phyloP scores from a whole-genome alignment of 2,113 vertebrate species.

The Indicator maculatus region DNA sequence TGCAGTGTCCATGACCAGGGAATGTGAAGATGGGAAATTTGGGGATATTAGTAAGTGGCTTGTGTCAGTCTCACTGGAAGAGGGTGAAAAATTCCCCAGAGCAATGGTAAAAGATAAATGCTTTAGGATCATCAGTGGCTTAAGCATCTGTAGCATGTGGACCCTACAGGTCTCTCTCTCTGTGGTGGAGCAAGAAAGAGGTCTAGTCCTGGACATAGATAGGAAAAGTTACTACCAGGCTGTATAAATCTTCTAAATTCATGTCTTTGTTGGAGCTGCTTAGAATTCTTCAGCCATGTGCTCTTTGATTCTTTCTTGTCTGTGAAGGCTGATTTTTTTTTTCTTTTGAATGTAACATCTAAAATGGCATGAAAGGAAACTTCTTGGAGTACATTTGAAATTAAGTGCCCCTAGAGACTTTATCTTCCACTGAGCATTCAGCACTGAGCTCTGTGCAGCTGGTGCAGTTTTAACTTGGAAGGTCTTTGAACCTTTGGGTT shows the following conservation, averaged over 20 bases:
- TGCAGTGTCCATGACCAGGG: neutral
- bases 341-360: neutral
- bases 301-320: constrained; percentile 12
- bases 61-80: neutral
- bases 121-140: neutral
- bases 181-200: neutral
- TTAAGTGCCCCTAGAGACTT: neutral
- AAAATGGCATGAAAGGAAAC: neutral
- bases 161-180: neutral
- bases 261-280: neutral
- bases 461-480: neutral
- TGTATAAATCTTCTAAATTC: neutral
- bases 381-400: neutral
- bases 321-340: neutral
- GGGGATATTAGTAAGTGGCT: neutral
- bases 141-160: neutral
- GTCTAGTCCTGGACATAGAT: neutral
- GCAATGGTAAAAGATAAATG: neutral
- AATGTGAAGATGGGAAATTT: neutral
- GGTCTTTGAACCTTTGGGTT: neutral
- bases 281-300: neutral
- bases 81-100: neutral
- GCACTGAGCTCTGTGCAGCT: neutral
- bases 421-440: neutral
- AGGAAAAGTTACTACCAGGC: neutral